Evolutionary conservation across 2,113 vertebrate species (phyloP), one percentile per base, ranked within the genome.

Genomic region (Penelope pileata): DNA sequence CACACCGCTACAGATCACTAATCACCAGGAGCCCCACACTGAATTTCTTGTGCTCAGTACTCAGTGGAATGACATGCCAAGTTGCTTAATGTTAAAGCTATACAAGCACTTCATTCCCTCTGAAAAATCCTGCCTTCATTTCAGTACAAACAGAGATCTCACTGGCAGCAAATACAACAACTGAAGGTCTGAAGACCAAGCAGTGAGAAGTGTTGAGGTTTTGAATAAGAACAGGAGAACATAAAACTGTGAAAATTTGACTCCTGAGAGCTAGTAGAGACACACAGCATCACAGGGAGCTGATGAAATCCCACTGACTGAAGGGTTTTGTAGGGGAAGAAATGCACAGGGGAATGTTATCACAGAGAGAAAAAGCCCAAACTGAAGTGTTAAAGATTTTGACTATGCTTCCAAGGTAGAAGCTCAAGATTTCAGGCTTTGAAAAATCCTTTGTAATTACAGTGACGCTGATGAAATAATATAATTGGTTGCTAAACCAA

Each of bases 21-120:
- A 82, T n/a, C 14, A 60, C 43, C 50, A 74, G 30, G 36, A 78
- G 40, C 34, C 24, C 64, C 50, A 17, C 30, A 24, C 24, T 60
- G 64, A 51, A 34, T 13, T 43, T 68, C 56, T 30, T 27, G 6
- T 74, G 59, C 24, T 43, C 29, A 2, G 2, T 30, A 4, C 32
- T 36, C 23, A 16, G 9, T 26, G 36, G 19, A 69, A 50, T 42
- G 16, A 53, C 0, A 0, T 24, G 16, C 26, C 51, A 24, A 21
- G 30, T 32, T 88, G 23, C 13, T 42, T n/a, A n/a, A 36, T 7
- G 24, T 69, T 45, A 84, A 23, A 30, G 22, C 54, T 81, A 22
- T 48, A 47, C 15, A 24, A 67, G 19, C 54, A 56, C 3, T 1
- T 66, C 17, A 22, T 36, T 66, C 19, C 21, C 29, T 70, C 62